Percentiles rank a stretch among this genome's conserved stretches.
Evolutionary conservation across 2,888 invertebrate species (phyloP).

Genomic region (Cheilosia pagana): DNA sequence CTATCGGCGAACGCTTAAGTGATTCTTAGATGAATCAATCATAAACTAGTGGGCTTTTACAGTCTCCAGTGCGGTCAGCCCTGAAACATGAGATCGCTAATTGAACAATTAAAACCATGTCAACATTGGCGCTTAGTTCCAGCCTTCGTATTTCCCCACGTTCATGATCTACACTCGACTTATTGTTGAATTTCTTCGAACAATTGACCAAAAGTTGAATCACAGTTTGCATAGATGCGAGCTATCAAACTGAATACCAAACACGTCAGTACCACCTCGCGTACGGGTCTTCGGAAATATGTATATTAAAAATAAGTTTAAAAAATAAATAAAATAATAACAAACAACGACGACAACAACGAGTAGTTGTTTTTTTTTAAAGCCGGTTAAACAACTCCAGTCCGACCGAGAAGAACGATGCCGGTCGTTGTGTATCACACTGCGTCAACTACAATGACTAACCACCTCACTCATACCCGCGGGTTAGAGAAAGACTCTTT

Average conservation of each 20-base stretch:
- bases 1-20: background rate
- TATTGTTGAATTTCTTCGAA: background rate
- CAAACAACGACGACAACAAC: constrained; percentile 8
- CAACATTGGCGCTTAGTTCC: background rate
- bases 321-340: background rate
- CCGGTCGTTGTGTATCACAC: background rate
- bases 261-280: background rate
- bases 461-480: background rate
- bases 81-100: constrained; percentile 7
- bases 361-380: constrained; percentile 8
- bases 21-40: constrained; percentile 25
- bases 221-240: background rate
- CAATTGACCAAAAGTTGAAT: background rate
- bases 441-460: background rate
- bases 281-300: background rate
- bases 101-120: background rate
- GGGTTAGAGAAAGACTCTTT: background rate
- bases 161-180: background rate
- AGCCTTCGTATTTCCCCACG: constrained; percentile 5
- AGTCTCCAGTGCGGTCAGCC: background rate
- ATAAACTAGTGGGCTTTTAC: background rate
- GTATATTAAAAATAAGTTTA: background rate
- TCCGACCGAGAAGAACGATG: background rate
- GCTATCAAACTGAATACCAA: background rate
- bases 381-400: constrained; percentile 47